phyloP scores from a whole-genome alignment of 2,797 vertebrate species.

The Apogon talboti region DNA sequence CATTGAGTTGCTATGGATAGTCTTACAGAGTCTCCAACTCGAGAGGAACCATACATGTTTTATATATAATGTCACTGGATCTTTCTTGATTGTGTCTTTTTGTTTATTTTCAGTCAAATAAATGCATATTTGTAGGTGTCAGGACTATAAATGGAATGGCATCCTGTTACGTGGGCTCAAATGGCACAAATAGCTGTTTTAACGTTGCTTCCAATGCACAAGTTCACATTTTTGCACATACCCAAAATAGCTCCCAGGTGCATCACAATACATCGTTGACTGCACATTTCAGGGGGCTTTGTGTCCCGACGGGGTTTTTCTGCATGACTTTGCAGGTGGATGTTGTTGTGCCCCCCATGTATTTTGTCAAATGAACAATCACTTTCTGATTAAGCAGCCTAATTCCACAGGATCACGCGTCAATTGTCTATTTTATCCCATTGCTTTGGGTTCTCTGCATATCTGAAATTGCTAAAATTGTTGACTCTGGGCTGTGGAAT shows the following conservation, averaged over 20 bases:
- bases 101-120: too few relatives aligned
- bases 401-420: constrained; percentile 76
- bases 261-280: constrained; percentile 58
- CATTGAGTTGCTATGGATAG: constrained; percentile 19
- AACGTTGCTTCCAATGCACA: constrained; percentile 20
- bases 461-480: constrained; percentile 84
- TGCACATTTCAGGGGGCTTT: constrained; percentile 68
- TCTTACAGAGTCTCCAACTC: constrained; percentile 23
- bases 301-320: constrained; percentile 68
- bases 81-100: neutral
- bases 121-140: neutral
- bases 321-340: constrained; percentile 79
- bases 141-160: neutral
- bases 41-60: constrained; percentile 30
- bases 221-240: constrained; percentile 49
- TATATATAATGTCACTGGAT: constrained; percentile 2
- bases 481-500: constrained; percentile 78
- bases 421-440: constrained; percentile 82
- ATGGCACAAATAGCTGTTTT: constrained; percentile 12
- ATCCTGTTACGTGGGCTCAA: neutral
- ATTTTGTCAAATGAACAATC: constrained; percentile 80
- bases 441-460: constrained; percentile 77
- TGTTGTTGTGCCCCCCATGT: constrained; percentile 67
- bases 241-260: constrained; percentile 74
- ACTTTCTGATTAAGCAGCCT: constrained; percentile 77